Percentiles rank a stretch among this genome's conserved stretches.
phyloP scores from a whole-genome alignment of 1,140 invertebrate species.

The Augochlora pura region DNA sequence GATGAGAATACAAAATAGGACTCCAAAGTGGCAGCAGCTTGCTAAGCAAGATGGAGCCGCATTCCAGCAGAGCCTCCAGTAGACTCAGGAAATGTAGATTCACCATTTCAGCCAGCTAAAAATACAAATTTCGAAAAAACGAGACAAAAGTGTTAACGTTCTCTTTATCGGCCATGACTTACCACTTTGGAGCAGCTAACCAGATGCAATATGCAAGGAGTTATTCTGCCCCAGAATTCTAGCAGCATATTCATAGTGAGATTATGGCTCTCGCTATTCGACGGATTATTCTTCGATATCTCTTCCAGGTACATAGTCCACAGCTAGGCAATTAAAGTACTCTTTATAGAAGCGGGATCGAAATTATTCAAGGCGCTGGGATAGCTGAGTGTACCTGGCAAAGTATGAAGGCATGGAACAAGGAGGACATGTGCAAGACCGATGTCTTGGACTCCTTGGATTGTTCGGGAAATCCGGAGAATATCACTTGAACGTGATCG shows the following conservation, averaged over 20 bases:
- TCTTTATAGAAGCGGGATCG: background rate
- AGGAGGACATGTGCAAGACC: slow-evolving; percentile 94
- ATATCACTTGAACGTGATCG: slow-evolving; percentile 96
- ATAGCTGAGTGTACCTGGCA: slow-evolving; percentile 82
- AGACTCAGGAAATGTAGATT: slow-evolving; percentile 98
- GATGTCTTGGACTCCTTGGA: slow-evolving; percentile 94
- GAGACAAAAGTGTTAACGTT: too few relatives aligned
- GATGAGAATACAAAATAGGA: slow-evolving; percentile 94
- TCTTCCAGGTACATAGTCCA: slow-evolving; percentile 99
- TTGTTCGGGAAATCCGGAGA: slow-evolving; percentile 98
- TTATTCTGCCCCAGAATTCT: slow-evolving; percentile 99
- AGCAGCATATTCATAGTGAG: slow-evolving; percentile 91
- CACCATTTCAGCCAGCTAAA: slow-evolving; percentile 96
- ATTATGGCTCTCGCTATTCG: slow-evolving; percentile 86
- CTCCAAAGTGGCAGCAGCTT: slow-evolving; percentile 94
- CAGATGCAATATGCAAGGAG: slow-evolving; percentile 95
- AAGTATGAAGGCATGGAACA: slow-evolving; percentile 91
- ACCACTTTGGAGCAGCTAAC: slow-evolving; percentile 96
- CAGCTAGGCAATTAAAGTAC: slow-evolving; percentile 81
- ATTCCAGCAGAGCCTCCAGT: slow-evolving; percentile 97
- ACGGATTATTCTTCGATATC: slow-evolving; percentile 85
- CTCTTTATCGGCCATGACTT: slow-evolving; percentile 66
- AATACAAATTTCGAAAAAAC: slow-evolving; percentile 27
- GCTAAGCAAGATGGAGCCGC: slow-evolving; percentile 94
- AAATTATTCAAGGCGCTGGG: background rate